Conservation (phyloP, 2,113 vertebrate species). For the Pantherophis guttatus region DNA sequence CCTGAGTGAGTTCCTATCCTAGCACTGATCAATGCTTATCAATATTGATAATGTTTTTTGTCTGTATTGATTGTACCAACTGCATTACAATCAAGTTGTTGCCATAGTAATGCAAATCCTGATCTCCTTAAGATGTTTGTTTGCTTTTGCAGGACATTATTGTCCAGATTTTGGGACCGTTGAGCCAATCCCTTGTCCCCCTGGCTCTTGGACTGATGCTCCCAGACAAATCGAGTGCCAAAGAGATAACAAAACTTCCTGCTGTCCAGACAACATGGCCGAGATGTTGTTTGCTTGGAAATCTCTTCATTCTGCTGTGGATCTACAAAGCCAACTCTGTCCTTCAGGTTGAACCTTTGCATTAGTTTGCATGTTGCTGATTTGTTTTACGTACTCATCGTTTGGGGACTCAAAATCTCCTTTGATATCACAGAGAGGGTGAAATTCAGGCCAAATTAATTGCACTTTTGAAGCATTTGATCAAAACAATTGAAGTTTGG, state of each 20-base stretch:
- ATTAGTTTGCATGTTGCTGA: neutral
- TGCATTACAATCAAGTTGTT: neutral
- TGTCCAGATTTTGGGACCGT: conserved; percentile 68
- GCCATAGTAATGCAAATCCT: neutral
- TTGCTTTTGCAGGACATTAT: conserved; percentile 59
- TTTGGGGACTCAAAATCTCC: neutral
- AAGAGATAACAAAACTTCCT: conserved; percentile 60
- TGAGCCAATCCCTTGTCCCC: conserved; percentile 64
- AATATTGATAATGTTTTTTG: neutral
- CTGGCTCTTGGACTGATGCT: conserved; percentile 56
- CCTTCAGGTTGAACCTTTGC: conserved; percentile 60
- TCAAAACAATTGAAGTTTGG: neutral
- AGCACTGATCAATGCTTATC: neutral
- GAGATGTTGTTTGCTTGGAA: conserved; percentile 1
- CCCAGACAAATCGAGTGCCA: conserved; percentile 64
- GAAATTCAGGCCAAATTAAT: neutral
- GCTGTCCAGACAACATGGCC: conserved; percentile 43
- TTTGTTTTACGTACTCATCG: neutral
- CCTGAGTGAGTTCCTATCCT: neutral
- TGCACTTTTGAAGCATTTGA: neutral
- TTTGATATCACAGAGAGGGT: neutral
- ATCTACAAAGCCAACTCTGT: conserved; percentile 61
- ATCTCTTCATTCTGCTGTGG: neutral
- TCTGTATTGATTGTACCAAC: neutral
- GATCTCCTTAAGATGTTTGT: neutral